Evolutionary conservation across 1,140 invertebrate genomes (phyloP).

Genomic region (Lepidotrigona ventralis): DNA sequence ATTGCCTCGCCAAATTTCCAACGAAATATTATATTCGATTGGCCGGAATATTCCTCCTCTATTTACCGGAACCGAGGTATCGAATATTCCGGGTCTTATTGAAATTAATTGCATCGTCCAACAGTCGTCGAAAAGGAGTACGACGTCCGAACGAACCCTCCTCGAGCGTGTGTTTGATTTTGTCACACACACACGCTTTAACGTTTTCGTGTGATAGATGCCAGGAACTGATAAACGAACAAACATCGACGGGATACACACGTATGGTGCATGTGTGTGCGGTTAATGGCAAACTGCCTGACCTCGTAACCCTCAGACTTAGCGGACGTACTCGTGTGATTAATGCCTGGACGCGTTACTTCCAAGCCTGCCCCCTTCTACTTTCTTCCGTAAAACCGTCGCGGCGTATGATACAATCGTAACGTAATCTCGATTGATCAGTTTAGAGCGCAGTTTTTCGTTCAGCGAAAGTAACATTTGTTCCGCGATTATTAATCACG

Average conservation of each 20-base stretch:
- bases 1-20: slow-evolving; percentile 9
- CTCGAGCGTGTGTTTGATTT: not conserved
- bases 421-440: slow-evolving; percentile 21
- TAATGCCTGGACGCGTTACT: slow-evolving; percentile 28
- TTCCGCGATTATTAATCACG: not conserved
- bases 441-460: too few relatives aligned
- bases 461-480: not conserved
- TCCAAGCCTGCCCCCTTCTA: not conserved
- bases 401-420: not conserved
- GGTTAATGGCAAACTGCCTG: slow-evolving; percentile 48
- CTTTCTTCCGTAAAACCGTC: not conserved
- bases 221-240: slow-evolving; percentile 22
- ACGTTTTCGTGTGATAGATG: slow-evolving; percentile 19
- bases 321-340: slow-evolving; percentile 35
- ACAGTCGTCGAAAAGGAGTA: too few relatives aligned
- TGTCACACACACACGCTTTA: not conserved
- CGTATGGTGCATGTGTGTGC: not conserved
- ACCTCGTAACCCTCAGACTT: slow-evolving; percentile 41
- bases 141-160: too few relatives aligned
- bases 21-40: not conserved
- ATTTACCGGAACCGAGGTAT: not conserved
- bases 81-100: not conserved
- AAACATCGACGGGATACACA: slow-evolving; percentile 31
- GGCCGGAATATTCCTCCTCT: not conserved
- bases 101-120: not conserved